Conservation (phyloP, 2,113 vertebrate species). For the Scomber japonicus region DNA sequence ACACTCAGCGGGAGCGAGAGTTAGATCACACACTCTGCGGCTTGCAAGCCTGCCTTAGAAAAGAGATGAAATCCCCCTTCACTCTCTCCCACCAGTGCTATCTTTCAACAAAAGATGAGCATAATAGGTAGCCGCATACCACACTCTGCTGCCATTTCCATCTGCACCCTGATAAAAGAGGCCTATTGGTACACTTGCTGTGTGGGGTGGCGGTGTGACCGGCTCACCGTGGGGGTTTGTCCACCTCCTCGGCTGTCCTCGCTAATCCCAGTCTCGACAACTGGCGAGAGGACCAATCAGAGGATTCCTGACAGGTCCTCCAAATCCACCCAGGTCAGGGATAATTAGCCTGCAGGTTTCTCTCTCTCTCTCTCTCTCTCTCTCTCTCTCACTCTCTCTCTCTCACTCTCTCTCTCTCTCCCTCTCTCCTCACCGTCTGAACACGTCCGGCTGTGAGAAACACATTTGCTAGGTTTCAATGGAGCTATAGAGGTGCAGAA, state of each 20-base stretch:
- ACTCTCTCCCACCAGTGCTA: constrained; percentile 70
- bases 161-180: constrained; percentile 87
- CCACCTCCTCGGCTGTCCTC: constrained; percentile 81
- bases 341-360: constrained; percentile 84
- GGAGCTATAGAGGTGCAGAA: constrained; percentile 65
- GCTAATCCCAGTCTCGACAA: constrained; percentile 86
- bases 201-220: constrained; percentile 67
- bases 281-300: constrained; percentile 81
- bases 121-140: constrained; percentile 87
- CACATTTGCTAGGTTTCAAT: constrained; percentile 66
- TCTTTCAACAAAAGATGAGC: constrained; percentile 87
- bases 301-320: constrained; percentile 80
- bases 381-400: constrained; percentile 71
- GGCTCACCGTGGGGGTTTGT: constrained; percentile 72
- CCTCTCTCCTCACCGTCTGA: constrained; percentile 62
- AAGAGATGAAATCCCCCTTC: constrained; percentile 62
- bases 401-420: constrained; percentile 77
- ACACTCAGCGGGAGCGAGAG: constrained; percentile 83
- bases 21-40: constrained; percentile 79
- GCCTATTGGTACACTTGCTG: constrained; percentile 48
- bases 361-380: constrained; percentile 69
- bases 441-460: constrained; percentile 66
- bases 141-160: constrained; percentile 80
- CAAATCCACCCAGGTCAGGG: constrained; percentile 79
- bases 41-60: constrained; percentile 74